phyloP scores from a whole-genome alignment of 2,888 invertebrate genomes.

The Diachrysia chrysitis region DNA sequence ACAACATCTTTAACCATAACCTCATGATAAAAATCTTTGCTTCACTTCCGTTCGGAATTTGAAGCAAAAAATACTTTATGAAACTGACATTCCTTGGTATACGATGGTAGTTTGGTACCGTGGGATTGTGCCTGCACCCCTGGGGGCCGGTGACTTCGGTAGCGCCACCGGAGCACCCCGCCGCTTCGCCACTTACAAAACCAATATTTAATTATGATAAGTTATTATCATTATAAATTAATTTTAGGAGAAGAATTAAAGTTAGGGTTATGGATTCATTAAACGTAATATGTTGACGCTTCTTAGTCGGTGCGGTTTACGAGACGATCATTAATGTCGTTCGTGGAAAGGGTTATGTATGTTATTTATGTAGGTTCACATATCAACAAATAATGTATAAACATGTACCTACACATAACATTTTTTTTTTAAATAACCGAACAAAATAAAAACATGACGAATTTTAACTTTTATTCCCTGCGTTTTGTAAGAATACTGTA shows the following conservation, averaged over 20 bases:
- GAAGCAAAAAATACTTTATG: conserved; percentile 60
- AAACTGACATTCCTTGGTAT: conserved; percentile 62
- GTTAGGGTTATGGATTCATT: conserved; percentile 51
- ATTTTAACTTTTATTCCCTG: background rate
- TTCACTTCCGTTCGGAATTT: conserved; percentile 67
- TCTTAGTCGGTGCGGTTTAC: conserved; percentile 38
- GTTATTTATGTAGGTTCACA: conserved; percentile 1
- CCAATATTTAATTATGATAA: conserved; percentile 68
- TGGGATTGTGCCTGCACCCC: conserved; percentile 61
- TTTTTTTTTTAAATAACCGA: background rate
- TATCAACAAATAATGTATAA: background rate
- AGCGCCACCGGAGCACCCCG: conserved; percentile 70
- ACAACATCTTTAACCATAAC: conserved; percentile 32
- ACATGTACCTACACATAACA: background rate
- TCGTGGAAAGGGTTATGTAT: conserved; percentile 12
- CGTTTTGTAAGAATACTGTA: background rate
- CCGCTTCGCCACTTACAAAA: conserved; percentile 70
- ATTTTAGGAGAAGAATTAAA: conserved; percentile 50
- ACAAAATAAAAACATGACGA: background rate
- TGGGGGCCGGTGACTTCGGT: conserved; percentile 64
- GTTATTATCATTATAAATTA: conserved; percentile 68
- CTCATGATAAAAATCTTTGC: conserved; percentile 60
- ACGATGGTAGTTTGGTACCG: conserved; percentile 58
- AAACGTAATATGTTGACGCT: conserved; percentile 51
- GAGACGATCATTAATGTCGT: conserved; percentile 34